Evolutionary conservation across 2,113 vertebrate species (phyloP).

Genomic region (Nymphicus hollandicus): DNA sequence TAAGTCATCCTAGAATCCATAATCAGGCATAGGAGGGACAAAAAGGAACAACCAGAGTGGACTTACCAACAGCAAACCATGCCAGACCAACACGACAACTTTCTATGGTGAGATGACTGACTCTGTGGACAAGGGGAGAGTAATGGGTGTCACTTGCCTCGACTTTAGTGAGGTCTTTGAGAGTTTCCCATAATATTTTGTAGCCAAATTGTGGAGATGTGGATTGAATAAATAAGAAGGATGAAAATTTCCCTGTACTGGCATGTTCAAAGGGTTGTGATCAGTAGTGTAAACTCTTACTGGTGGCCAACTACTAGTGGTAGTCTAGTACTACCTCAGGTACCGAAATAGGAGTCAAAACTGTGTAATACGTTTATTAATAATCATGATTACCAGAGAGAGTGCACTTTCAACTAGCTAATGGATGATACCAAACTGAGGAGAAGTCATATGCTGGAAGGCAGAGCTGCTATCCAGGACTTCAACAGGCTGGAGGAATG

Average conservation of each 20-base stretch:
- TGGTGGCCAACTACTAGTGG: not conserved
- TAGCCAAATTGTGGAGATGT: not conserved
- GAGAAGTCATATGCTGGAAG: not conserved
- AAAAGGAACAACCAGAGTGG: not conserved
- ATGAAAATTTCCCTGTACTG: not conserved
- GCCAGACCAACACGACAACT: not conserved
- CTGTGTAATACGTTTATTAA: not conserved
- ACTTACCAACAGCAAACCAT: not conserved
- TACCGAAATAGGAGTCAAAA: not conserved
- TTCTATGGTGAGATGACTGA: not conserved
- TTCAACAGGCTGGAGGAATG: not conserved
- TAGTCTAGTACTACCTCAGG: not conserved
- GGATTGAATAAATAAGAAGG: not conserved
- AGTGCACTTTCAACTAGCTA: not conserved
- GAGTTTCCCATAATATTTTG: not conserved
- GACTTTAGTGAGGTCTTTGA: not conserved
- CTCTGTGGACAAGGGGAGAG: not conserved
- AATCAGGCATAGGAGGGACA: not conserved
- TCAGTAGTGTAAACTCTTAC: not conserved
- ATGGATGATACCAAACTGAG: not conserved
- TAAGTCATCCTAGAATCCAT: not conserved
- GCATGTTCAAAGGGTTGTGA: not conserved
- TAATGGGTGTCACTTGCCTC: not conserved
- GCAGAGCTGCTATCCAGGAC: not conserved
- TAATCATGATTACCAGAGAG: not conserved